Evolutionary conservation across 2,888 invertebrate genomes (phyloP), one percentile per base, ranked within the genome.

Genomic region (Andrena marginata): DNA sequence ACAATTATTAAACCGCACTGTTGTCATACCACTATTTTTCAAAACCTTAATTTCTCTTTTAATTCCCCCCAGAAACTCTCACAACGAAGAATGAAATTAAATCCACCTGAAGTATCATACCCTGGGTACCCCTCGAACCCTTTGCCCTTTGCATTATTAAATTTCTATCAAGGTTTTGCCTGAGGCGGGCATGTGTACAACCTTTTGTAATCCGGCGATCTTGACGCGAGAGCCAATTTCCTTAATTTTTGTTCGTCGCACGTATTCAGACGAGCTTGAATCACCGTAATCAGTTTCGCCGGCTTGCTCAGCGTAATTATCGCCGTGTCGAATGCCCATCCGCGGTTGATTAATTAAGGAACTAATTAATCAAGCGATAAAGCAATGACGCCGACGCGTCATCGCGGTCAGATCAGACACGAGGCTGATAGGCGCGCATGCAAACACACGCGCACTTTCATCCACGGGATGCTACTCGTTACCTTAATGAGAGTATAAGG

Each of bases 291-390:
- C 48, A 65, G 72, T 64, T 56, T 59, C 48, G 63, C 3, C 33
- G n/a, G 8, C 13, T 4, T 35, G 20, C 62, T 16, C 59, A 20
- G 63, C 20, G 67, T 78, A 78, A 82, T 84, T 63, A 75, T 75
- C 63, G 48, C 48, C 20, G 35, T 64, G 51, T 64, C 59, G 35
- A 49, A 59, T 59, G 26, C 29, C 16, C 56, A 51, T 35, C 70
- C 23, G 10, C 2, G 16, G 67, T 64, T 84, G 82, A 71, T 82
- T 75, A 77, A 78, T 84, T 77, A 84, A 82, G 71, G 48, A 54
- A 78, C 78, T 82, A 82, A 84, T 84, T 84, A 84, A 82, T 84
- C 82, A 84, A 77, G 42, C 51, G 64, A 75, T 78, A 74, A 68
- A 70, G 74, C 63, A 78, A 82, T 26, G 83, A 82, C 64, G 59